phyloP scores from a whole-genome alignment of 2,888 invertebrate species.

The Troilus luridus region DNA sequence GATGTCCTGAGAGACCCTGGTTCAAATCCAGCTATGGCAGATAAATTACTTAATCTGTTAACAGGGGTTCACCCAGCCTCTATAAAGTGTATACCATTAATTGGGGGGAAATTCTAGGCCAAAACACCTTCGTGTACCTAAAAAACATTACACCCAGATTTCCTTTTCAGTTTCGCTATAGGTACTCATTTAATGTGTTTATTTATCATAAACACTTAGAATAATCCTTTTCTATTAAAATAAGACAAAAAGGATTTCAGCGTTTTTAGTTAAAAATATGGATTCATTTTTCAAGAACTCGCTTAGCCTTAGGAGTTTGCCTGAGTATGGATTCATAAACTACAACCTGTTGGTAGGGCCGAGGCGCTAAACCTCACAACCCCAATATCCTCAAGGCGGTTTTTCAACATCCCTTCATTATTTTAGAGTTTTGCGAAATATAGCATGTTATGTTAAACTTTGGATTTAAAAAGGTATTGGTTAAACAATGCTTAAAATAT shows the following conservation, averaged over 20 bases:
- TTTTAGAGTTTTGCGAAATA: not conserved
- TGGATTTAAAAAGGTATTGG: no score
- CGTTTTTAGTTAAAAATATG: not conserved
- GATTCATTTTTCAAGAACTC: not conserved
- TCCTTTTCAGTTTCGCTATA: not conserved
- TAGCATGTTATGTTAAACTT: not conserved
- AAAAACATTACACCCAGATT: no score
- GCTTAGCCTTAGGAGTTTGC: not conserved
- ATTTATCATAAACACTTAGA: not conserved
- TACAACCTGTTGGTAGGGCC: not conserved
- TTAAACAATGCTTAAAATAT: no score
- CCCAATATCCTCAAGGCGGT: not conserved
- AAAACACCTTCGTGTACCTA: no score
- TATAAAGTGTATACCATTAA: no score
- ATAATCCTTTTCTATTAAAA: not conserved
- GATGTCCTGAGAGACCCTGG: no score
- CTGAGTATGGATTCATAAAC: not conserved
- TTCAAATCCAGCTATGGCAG: no score
- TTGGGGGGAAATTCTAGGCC: no score
- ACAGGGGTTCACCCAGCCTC: no score
- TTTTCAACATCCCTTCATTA: not conserved
- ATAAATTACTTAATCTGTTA: no score
- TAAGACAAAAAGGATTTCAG: not conserved
- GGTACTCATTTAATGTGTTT: not conserved
- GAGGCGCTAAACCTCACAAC: not conserved